A percentile compares a stretch with the other conserved stretches of the same genome.
phyloP scores from a whole-genome alignment of 2,888 invertebrate genomes.

The Gnatocerus cornutus region DNA sequence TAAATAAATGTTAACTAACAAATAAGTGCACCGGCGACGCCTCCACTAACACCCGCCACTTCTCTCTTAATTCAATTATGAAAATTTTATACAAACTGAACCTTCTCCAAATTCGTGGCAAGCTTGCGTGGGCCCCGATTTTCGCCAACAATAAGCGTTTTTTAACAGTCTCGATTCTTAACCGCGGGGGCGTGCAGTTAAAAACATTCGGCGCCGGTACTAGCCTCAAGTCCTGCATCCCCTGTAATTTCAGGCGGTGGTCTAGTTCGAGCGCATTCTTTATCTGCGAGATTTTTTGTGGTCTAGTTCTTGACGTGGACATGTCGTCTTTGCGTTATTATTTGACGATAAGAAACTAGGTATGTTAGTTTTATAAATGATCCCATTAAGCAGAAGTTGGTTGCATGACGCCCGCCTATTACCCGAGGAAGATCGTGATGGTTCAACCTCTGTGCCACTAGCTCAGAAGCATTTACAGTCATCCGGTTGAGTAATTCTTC shows the following conservation, averaged over 20 bases:
- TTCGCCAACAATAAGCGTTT: conserved; percentile 7
- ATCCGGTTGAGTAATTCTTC: conserved; percentile 47
- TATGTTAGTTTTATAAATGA: conserved; percentile 53
- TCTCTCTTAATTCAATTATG: conserved; percentile 32
- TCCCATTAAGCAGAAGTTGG: conserved; percentile 54
- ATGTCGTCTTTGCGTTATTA: conserved; percentile 20
- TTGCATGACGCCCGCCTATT: conserved; percentile 56
- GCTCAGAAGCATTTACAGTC: conserved; percentile 53
- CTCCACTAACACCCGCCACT: conserved; percentile 16
- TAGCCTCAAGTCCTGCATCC: conserved; percentile 9
- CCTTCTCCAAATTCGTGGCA: conserved; percentile 18
- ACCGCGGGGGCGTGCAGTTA: conserved; percentile 10
- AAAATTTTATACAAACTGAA: conserved; percentile 17
- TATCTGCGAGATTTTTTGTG: neutral
- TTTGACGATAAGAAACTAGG: conserved; percentile 38
- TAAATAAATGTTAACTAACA: conserved; percentile 16
- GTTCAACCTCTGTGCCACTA: conserved; percentile 55
- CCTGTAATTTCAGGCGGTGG: conserved; percentile 3
- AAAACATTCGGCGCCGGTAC: conserved; percentile 6
- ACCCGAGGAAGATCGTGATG: conserved; percentile 55
- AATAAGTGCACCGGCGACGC: conserved; percentile 16
- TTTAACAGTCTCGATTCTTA: conserved; percentile 9
- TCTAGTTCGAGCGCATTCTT: no score
- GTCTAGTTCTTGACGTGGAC: neutral
- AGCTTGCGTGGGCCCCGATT: conserved; percentile 5